Conservation (phyloP, 1,140 invertebrate genomes). For the Aphaenogaster floridana region DNA sequence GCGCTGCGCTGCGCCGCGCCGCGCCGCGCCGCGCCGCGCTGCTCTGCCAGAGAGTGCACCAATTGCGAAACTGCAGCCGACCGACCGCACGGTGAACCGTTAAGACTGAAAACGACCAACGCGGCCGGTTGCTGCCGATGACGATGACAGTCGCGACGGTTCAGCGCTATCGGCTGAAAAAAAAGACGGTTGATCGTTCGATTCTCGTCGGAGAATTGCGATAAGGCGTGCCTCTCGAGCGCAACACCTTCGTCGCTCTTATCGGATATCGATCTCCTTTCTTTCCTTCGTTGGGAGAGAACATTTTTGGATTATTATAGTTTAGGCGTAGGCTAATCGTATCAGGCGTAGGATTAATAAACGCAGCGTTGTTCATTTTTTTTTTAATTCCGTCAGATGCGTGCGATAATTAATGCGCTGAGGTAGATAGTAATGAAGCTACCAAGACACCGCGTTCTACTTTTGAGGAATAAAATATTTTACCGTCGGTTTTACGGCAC, state of each 20-base stretch:
- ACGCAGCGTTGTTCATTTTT: background rate
- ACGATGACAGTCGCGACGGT: background rate
- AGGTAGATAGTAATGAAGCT: background rate
- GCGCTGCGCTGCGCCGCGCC: conserved; percentile 42
- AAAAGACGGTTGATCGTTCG: background rate
- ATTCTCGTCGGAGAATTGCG: background rate
- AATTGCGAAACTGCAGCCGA: conserved; percentile 76
- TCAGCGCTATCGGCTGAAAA: background rate
- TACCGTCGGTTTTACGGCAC: background rate
- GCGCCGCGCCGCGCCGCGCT: conserved; percentile 35
- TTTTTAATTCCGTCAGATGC: background rate
- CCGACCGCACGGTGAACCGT: conserved; percentile 78
- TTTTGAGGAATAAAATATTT: background rate
- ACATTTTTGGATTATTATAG: background rate
- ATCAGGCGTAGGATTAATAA: background rate
- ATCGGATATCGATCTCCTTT: conserved; percentile 23
- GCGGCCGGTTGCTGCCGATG: background rate
- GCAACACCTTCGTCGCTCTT: background rate
- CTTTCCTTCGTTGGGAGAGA: background rate
- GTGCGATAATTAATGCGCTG: background rate
- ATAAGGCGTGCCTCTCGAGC: conserved; percentile 3
- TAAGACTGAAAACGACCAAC: conserved; percentile 74
- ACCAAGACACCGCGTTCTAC: background rate
- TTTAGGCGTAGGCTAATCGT: background rate
- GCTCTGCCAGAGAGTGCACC: conserved; percentile 68